phyloP scores from a whole-genome alignment of 2,797 vertebrate species.

The Neostethus bicornis region DNA sequence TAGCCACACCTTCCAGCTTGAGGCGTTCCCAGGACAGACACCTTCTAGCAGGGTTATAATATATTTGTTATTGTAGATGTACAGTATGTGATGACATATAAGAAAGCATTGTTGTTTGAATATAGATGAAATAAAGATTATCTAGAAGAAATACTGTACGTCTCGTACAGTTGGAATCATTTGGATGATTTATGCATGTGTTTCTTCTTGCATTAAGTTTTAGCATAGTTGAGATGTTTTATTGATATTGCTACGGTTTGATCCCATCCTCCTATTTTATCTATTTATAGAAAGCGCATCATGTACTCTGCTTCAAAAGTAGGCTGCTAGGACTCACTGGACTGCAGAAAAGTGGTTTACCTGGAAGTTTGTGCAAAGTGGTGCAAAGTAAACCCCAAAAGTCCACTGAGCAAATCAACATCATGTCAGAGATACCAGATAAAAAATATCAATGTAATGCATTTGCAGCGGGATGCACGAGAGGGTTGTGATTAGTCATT shows the following conservation, averaged over 20 bases:
- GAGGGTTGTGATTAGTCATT: conserved; percentile 42
- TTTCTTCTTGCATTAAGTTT: conserved; percentile 15
- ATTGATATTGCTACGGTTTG: conserved; percentile 22
- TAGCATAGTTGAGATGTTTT: conserved; percentile 2
- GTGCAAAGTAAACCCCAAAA: conserved; percentile 19
- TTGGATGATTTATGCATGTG: background rate
- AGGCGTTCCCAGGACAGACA: too few species aligned
- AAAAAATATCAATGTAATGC: conserved; percentile 26
- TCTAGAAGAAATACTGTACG: background rate
- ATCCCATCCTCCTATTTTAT: conserved; percentile 23
- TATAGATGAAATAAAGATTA: background rate
- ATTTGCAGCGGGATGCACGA: conserved; percentile 20
- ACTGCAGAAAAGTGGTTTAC: conserved; percentile 14
- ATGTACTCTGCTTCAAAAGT: conserved; percentile 29
- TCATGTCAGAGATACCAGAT: conserved; percentile 14
- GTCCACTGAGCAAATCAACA: conserved; percentile 5
- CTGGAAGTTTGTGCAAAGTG: conserved; percentile 18
- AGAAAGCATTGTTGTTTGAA: background rate
- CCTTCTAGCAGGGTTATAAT: too few species aligned
- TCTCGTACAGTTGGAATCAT: conserved; percentile 15
- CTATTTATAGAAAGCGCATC: conserved; percentile 56
- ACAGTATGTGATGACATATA: too few species aligned
- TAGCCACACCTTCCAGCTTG: too few species aligned
- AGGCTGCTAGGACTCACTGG: conserved; percentile 25
- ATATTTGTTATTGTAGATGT: too few species aligned